Evolutionary conservation across 2,888 invertebrate genomes (phyloP).

Genomic region (Embidobia sp.): DNA sequence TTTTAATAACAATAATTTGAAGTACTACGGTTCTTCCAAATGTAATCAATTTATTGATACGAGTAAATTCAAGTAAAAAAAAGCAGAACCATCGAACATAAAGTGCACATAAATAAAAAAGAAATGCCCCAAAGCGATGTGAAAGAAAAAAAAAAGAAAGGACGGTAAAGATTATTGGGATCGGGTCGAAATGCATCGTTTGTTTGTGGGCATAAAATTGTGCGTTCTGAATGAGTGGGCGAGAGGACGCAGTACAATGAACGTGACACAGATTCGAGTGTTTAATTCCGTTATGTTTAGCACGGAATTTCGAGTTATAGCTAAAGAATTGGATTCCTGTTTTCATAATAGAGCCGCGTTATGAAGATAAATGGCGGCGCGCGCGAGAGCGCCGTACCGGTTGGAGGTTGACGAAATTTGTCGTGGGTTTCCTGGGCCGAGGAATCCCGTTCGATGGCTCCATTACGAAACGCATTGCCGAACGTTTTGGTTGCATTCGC

Average conservation of each 20-base stretch:
- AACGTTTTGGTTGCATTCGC: slow-evolving; percentile 41
- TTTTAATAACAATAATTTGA: no score
- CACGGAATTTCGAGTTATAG: slow-evolving; percentile 58
- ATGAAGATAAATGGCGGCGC: slow-evolving; percentile 28
- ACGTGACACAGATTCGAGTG: slow-evolving; percentile 60
- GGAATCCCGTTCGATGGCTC: slow-evolving; percentile 54
- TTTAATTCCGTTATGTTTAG: slow-evolving; percentile 63
- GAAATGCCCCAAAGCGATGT: not conserved
- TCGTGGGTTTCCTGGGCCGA: slow-evolving; percentile 29
- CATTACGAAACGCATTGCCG: slow-evolving; percentile 34
- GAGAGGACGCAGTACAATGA: slow-evolving; percentile 60
- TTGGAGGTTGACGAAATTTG: slow-evolving; percentile 48
- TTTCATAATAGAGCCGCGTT: slow-evolving; percentile 45
- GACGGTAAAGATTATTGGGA: slow-evolving; percentile 5
- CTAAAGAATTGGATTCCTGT: slow-evolving; percentile 57
- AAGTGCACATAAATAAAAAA: no score
- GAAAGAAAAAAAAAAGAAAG: not conserved
- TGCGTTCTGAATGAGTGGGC: slow-evolving; percentile 64
- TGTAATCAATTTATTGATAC: no score
- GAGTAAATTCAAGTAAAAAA: no score
- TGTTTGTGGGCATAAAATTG: slow-evolving; percentile 49
- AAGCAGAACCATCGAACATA: no score
- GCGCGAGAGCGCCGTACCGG: slow-evolving; percentile 24
- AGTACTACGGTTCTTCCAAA: no score
- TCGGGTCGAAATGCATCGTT: slow-evolving; percentile 52